These are phyloP conservation scores for Scaptomyza graminum DNA, from an alignment of 1,140 invertebrate genomes.

Conservation along the genomic window DNA sequence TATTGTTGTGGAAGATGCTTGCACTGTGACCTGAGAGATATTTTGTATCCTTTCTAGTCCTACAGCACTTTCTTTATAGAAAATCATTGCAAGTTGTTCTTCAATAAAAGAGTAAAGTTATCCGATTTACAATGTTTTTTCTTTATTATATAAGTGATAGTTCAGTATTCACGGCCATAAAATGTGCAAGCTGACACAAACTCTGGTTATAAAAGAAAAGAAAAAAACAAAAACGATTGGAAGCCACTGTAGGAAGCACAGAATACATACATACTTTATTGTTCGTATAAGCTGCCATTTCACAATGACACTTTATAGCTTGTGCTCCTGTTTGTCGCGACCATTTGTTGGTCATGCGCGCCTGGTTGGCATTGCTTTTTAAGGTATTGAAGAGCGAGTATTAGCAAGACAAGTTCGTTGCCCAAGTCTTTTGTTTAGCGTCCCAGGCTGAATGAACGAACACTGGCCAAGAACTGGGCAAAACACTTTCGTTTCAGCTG, in stretches of 20 bases:
- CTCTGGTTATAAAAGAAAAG: no score
- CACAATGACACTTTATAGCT: constrained; percentile 40
- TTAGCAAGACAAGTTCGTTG: constrained; percentile 64
- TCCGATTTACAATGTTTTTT: no score
- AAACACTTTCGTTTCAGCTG: constrained; percentile 70
- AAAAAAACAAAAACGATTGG: neutral
- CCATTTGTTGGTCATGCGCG: constrained; percentile 60
- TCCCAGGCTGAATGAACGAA: neutral
- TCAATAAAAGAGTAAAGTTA: no score
- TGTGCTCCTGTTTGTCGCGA: constrained; percentile 39
- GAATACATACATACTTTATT: neutral
- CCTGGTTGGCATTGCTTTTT: constrained; percentile 73
- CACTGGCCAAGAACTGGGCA: constrained; percentile 54
- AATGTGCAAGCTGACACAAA: no score
- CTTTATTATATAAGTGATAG: no score
- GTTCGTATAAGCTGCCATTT: constrained; percentile 14
- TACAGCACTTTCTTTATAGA: no score
- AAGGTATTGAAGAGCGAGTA: constrained; percentile 63
- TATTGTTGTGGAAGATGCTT: no score
- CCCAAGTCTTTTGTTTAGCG: constrained; percentile 65
- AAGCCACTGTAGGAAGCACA: neutral
- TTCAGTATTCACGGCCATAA: no score
- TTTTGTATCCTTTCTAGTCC: no score
- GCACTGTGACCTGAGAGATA: no score
- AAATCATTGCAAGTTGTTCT: no score